Conservation (phyloP, 2,888 invertebrate genomes). For the Phlogophora meticulosa region DNA sequence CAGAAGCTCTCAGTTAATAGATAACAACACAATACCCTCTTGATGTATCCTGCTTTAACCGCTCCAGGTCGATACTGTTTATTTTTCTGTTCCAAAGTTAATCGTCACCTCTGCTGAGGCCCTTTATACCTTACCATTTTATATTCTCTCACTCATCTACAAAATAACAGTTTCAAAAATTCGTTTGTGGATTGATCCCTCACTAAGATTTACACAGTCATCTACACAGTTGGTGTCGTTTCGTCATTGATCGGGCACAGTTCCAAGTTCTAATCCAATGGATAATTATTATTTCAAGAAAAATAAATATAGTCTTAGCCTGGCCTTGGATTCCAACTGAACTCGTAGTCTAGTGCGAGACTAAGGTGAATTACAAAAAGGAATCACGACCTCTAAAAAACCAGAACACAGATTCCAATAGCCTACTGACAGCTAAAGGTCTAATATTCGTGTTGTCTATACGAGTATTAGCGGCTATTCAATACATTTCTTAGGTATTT, state of each 20-base stretch:
- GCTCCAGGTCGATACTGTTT: neutral
- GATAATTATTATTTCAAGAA: constrained; percentile 29
- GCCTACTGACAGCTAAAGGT: neutral
- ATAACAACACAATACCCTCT: neutral
- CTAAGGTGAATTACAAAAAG: neutral
- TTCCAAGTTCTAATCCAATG: constrained; percentile 42
- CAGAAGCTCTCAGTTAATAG: neutral
- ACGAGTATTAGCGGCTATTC: too few species aligned
- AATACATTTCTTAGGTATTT: too few species aligned
- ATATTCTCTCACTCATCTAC: neutral
- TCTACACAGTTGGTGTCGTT: neutral
- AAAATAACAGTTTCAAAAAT: constrained; percentile 3
- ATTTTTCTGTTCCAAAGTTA: neutral
- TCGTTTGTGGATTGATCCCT: neutral
- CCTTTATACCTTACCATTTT: neutral
- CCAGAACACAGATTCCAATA: neutral
- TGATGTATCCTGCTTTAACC: neutral
- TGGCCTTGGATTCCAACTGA: constrained; percentile 21
- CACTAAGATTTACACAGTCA: constrained; percentile 1
- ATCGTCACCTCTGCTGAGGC: neutral
- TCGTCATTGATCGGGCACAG: constrained; percentile 34
- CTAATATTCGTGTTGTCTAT: neutral
- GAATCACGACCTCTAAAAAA: neutral
- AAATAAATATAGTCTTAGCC: constrained; percentile 30
- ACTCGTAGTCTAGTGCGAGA: neutral